A percentile compares a stretch with the other conserved stretches of the same genome.
Conservation (phyloP, 2,888 invertebrate genomes). For the Acrocyrtus sp. region DNA sequence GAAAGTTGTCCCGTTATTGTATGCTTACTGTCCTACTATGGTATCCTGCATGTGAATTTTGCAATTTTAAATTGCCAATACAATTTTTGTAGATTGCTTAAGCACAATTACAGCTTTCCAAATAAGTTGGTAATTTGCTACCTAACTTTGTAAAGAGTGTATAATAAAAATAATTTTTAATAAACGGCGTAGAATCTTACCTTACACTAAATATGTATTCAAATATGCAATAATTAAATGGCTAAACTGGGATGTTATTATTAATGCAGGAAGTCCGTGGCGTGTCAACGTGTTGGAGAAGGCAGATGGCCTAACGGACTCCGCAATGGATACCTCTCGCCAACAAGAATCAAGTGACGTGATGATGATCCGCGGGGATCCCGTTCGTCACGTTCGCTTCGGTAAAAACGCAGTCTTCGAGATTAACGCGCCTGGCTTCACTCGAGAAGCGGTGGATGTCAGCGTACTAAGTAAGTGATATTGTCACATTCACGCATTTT, state of each 20-base stretch:
- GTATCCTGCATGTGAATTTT: no score
- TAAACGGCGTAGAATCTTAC: no score
- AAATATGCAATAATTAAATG: no score
- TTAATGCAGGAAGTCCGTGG: slow-evolving; percentile 92
- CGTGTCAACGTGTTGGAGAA: slow-evolving; percentile 87
- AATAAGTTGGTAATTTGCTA: no score
- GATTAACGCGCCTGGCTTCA: slow-evolving; percentile 77
- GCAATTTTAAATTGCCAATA: no score
- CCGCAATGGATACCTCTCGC: slow-evolving; percentile 64
- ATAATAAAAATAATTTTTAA: no score
- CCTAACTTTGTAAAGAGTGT: no score
- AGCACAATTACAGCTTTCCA: no score
- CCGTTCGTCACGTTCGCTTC: slow-evolving; percentile 81
- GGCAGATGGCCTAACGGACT: slow-evolving; percentile 68
- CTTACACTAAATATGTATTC: no score
- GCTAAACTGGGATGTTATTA: no score
- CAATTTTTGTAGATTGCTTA: no score
- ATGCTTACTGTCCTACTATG: slow-evolving; percentile 25
- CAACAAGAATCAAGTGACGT: slow-evolving; percentile 54
- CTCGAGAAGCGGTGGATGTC: slow-evolving; percentile 70
- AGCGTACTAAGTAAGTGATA: slow-evolving; percentile 70
- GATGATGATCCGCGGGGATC: slow-evolving; percentile 55
- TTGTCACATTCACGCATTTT: no score
- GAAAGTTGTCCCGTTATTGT: slow-evolving; percentile 27
- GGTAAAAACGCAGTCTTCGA: slow-evolving; percentile 91